Base-by-base conservation (phyloP, 2,797 vertebrate species). In the Coccyzus lansbergi region DNA sequence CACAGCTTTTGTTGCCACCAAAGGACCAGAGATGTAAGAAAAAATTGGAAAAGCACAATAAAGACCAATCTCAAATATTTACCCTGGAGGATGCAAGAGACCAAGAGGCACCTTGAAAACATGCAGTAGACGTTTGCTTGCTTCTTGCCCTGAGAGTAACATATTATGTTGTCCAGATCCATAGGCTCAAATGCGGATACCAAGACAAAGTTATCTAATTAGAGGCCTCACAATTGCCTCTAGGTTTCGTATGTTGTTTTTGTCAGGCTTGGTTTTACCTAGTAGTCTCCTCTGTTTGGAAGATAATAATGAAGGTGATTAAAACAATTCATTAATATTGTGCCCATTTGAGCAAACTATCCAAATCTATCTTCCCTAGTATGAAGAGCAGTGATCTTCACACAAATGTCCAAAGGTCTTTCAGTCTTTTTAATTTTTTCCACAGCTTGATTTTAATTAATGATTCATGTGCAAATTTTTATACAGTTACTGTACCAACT, bases 391-490 rank as follows among this genome's bases (percentile, higher is more conserved):
- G 36, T 92, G 90, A 69, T 95, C 81, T 75, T 94, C 71, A 94
- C n/a, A 86, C 42, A 94, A 92, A 96, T 70, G 84, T 77, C 69
- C 83, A 77, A 87, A 88, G 48, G 72, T 92, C 90, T 94, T 95
- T 91, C 53, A 86, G 38, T 16, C 67, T 80, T 93, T 93, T 60
- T 7, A 77, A 55, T 84, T 85, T 78, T 51, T 92, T 60, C 48
- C 40, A 63, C 87, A 89, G 40, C 81, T 86, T 91, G 89, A 92
- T 44, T 96, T 93, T 94, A 96, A 95, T 95, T 92, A 96, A 95
- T 60, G 31, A 86, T 92, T 93, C 93, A 83, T 85, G 62, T 88
- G 80, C 42, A 97, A 83, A 95, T 96, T 65, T 84, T 77, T 49
- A 81, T 36, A 94, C 75, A 81, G 83, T 84, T 92, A 87, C 52